Conservation (phyloP, 2,113 vertebrate species). For the Chaenocephalus aceratus region DNA sequence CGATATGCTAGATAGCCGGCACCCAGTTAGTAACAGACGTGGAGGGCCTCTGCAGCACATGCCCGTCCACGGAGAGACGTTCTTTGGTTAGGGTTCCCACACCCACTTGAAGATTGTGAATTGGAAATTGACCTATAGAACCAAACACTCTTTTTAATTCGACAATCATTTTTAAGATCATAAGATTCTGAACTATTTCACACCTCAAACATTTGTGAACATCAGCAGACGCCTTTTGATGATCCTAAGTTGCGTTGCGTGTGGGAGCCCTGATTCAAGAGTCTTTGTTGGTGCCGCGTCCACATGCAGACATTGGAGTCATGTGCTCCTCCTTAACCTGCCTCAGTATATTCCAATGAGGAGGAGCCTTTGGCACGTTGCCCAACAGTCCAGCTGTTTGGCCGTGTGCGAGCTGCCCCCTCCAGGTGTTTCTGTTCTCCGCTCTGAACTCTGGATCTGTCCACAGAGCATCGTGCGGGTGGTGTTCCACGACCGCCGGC, state of each 20-base stretch:
- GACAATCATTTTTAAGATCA: not conserved
- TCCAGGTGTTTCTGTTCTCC: not conserved
- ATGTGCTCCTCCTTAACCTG: not conserved
- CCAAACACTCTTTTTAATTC: not conserved
- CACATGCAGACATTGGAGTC: not conserved
- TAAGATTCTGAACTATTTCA: not conserved
- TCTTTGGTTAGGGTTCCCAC: constrained; percentile 14
- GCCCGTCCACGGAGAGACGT: not conserved
- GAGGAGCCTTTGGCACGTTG: constrained; percentile 21
- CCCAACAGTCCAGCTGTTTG: constrained; percentile 18
- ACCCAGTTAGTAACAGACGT: not conserved
- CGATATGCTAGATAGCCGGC: not conserved
- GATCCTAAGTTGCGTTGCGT: not conserved
- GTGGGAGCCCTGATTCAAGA: constrained; percentile 3
- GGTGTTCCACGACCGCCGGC: constrained; percentile 93
- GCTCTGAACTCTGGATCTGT: constrained; percentile 43
- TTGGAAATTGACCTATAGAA: not conserved
- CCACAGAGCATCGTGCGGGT: constrained; percentile 93
- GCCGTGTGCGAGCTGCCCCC: constrained; percentile 8
- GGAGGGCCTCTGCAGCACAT: not conserved
- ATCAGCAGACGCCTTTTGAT: not conserved
- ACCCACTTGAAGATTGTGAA: not conserved
- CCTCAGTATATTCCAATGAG: not conserved
- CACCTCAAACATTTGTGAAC: not conserved
- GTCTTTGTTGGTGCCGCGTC: not conserved